Base-by-base conservation (phyloP, 2,888 invertebrate species). In the Mythimna ferrago region DNA sequence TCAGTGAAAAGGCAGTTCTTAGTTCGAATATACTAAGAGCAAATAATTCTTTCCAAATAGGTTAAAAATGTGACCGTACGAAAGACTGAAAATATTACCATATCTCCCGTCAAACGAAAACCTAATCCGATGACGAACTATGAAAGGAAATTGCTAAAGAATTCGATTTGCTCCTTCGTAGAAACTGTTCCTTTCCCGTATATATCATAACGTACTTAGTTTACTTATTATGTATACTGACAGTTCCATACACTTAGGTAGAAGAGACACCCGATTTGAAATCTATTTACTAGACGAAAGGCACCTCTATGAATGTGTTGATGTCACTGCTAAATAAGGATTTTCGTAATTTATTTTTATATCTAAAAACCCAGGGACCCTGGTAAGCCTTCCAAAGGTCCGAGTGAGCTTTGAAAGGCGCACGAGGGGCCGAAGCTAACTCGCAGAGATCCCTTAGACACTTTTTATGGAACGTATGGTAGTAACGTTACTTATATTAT, bases 71-170 rank as follows among this genome's bases (percentile, higher is more conserved):
- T 41, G 9, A 32, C 14, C 19, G 19, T 32, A 19, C 19, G 19
- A 19, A 54, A 56, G 38, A 32, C 38, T 32, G 21, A 38, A 71
- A 60, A 71, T 56, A 48, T 70, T 54, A 77, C 71, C 60, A 19
- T n/a, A 26, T 44, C 35, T 61, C 26, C 51, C n/a, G 54, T 51
- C 66, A 60, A 64, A 64, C 67, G 60, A 61, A 38, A 71, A 78
- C 57, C 44, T 69, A 66, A 77, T 41, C 62, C 26, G n/a, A 76
- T 67, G 73, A 73, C 35, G 60, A 78, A 84, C 62, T 84, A 82
- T 71, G 69, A 83, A 73, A 73, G 82, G 84, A 83, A 84, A 84
- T 83, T 83, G 75, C 63, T 26, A 58, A 69, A 66, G 56, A 78
- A 83, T 78, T 84, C 73, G 66, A 75, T 83, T 82, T 84, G 64